Evolutionary conservation across 2,888 invertebrate species (phyloP), one percentile per base, ranked within the genome.

Genomic region (Conops quadrifasciatus): DNA sequence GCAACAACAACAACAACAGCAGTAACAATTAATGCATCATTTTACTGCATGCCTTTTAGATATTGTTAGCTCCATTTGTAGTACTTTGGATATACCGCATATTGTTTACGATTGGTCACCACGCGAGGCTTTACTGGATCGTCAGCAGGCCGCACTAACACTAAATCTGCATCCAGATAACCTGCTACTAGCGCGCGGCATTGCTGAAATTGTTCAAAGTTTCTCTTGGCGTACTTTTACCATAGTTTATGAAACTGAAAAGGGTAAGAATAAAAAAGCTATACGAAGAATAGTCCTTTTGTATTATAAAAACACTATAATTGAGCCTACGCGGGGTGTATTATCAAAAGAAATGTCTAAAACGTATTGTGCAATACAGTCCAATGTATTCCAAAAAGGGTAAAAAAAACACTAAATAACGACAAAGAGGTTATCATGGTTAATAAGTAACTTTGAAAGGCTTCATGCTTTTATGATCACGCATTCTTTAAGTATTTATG

Each of bases 171-270:
- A 90, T 83, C 94, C 94, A 0, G 88, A 91, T 77, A 88, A 91
- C 59, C 85, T 89, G 21, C 87, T 89, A 60, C 85, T 93, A 51
- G 88, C 91, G 5, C 85, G 90, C 82, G 94, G 93, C 19, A 91
- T 92, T 80, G 91, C 92, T 2, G 91, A 91, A 81, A 85, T 94
- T 58, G 89, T 95, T 3, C 89, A 90, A 75, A 90, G 89, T 74
- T 91, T 92, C 84, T 90, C 90, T 76, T 95, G 95, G 95, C 90
- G 91, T 77, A 89, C 89, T 76, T 94, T 93, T 80, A 92, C 94
- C 1, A 90, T 94, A 58, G 89, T 95, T 67, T 95, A 95, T 83
- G 95, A 96, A 86, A 91, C 91, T 80, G 92, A 93, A 81, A 92
- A 91, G 80, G 94, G 93, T 89, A 80, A 72, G 24, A 28, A 15